A percentile compares a stretch with the other conserved stretches of the same genome.
phyloP scores from a whole-genome alignment of 2,797 vertebrate species.

The Oryzias dopingdopingensis region DNA sequence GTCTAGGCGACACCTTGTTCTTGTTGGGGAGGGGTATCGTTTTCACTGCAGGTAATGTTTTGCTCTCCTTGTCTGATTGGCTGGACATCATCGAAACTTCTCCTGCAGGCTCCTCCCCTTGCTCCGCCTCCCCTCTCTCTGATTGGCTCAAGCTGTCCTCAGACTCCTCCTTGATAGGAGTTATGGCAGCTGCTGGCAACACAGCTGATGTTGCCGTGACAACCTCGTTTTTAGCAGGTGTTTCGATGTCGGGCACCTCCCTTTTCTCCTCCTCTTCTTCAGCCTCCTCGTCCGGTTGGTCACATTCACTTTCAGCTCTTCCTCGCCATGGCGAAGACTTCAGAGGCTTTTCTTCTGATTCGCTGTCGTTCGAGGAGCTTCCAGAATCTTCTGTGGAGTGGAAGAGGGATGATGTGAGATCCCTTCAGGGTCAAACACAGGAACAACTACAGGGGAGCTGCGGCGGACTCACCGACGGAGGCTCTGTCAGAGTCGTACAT shows the following conservation, averaged over 20 bases:
- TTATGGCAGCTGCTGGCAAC: constrained; percentile 25
- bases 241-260: constrained; percentile 34
- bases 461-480: constrained; percentile 74
- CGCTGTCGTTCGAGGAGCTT: constrained; percentile 89
- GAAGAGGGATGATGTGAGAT: not conserved
- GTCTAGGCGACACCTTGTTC: constrained; percentile 15
- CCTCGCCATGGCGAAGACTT: constrained; percentile 79
- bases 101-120: constrained; percentile 33
- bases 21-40: constrained; percentile 1
- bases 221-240: constrained; percentile 4
- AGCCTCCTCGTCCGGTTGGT: constrained; percentile 71
- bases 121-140: constrained; percentile 25
- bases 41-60: not conserved
- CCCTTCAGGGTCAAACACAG: not conserved
- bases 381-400: constrained; percentile 80
- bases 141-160: constrained; percentile 45
- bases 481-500: constrained; percentile 83
- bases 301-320: constrained; percentile 70
- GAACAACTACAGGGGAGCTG: not conserved
- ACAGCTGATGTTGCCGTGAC: not conserved
- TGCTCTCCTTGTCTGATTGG: constrained; percentile 22
- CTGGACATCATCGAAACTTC: not conserved
- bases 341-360: constrained; percentile 85
- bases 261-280: constrained; percentile 51
- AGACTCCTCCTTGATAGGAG: constrained; percentile 60